Conservation (phyloP, 2,888 invertebrate genomes). For the Conomelus anceps region DNA sequence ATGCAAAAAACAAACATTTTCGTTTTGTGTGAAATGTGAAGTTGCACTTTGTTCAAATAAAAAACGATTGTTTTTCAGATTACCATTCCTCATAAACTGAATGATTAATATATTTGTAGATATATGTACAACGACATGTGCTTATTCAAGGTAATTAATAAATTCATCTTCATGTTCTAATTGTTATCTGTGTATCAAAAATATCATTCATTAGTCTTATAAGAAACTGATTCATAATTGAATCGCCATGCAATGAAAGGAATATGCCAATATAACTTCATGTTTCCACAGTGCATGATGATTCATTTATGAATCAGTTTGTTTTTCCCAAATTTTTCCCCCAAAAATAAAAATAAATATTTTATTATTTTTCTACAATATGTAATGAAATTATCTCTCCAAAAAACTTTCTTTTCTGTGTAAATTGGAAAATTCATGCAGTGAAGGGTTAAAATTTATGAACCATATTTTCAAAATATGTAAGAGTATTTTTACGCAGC, state of each 20-base stretch:
- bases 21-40: neutral
- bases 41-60: neutral
- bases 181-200: neutral
- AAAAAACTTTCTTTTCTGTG: no score
- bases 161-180: neutral
- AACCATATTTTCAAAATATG: no score
- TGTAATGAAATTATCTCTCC: no score
- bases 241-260: neutral
- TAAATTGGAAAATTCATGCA: no score
- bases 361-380: no score
- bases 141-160: neutral
- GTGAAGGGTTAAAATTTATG: no score
- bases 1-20: neutral
- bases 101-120: no score
- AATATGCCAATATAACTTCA: neutral
- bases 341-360: no score
- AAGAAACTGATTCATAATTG: neutral
- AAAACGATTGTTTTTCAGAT: neutral
- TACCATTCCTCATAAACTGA: neutral
- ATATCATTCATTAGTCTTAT: neutral
- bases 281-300: neutral
- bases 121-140: neutral
- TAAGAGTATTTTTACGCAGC: no score
- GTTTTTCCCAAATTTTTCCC: no score
- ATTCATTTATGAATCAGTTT: neutral